Conservation (phyloP, 2,888 invertebrate species). For the Lomographa bimaculata region DNA sequence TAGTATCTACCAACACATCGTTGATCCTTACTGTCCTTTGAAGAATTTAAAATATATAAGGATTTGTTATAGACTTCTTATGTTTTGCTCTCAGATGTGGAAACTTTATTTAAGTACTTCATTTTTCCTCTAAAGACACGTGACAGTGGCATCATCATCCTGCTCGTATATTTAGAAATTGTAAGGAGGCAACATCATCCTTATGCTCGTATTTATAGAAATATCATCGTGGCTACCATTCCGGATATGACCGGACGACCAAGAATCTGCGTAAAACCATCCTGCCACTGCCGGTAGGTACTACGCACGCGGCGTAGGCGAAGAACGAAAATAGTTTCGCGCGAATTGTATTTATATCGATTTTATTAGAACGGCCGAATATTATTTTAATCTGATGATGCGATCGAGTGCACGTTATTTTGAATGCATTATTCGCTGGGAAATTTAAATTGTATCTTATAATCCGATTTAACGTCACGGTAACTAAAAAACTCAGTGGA, state of each 20-base stretch:
- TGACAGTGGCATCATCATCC: not conserved
- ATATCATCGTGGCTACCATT: conserved; percentile 12
- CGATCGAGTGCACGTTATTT: not conserved
- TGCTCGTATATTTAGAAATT: too few species aligned
- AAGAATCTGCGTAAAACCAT: conserved; percentile 22
- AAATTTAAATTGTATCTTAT: too few species aligned
- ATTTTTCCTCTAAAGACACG: too few species aligned
- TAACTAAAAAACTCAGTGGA: too few species aligned
- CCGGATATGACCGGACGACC: conserved; percentile 32
- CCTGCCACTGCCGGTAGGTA: not conserved
- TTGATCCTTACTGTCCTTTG: too few species aligned
- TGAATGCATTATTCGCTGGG: not conserved
- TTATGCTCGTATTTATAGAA: conserved; percentile 11
- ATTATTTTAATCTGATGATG: conserved; percentile 18
- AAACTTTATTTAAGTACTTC: too few species aligned
- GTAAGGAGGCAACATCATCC: too few species aligned
- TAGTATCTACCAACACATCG: too few species aligned
- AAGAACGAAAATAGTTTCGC: conserved; percentile 28
- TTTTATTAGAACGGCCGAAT: conserved; percentile 8
- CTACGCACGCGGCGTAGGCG: conserved; percentile 2
- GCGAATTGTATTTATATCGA: conserved; percentile 18
- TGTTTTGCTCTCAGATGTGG: too few species aligned
- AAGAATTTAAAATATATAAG: too few species aligned
- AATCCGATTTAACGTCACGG: too few species aligned
- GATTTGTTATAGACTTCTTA: too few species aligned